Evolutionary conservation across 2,113 vertebrate species (phyloP).

Genomic region (Crocuta crocuta): DNA sequence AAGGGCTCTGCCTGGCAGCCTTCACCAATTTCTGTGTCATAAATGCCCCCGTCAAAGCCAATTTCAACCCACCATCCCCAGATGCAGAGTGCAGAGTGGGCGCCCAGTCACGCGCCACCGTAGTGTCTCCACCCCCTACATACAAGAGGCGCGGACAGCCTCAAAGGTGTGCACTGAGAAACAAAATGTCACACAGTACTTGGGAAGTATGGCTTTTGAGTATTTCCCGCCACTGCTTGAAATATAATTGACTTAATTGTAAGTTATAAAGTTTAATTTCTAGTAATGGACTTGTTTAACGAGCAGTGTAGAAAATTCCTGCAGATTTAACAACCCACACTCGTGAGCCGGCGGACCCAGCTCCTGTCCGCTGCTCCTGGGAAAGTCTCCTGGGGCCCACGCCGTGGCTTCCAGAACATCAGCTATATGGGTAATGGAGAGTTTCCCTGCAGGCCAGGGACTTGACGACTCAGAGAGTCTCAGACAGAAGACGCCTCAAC

Average conservation of each 20-base stretch:
- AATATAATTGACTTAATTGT: constrained; percentile 25
- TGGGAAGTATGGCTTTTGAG: not conserved
- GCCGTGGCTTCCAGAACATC: not conserved
- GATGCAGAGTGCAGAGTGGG: not conserved
- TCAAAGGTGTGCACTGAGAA: not conserved
- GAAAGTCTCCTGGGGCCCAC: not conserved
- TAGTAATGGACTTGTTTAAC: constrained; percentile 9
- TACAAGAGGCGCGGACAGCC: not conserved
- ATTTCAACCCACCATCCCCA: not conserved
- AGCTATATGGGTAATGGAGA: not conserved
- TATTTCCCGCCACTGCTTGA: not conserved
- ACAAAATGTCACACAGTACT: not conserved
- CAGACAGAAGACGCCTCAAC: not conserved
- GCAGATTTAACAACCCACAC: not conserved
- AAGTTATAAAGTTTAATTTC: constrained; percentile 32
- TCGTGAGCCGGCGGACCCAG: not conserved
- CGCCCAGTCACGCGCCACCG: not conserved
- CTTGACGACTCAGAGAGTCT: not conserved
- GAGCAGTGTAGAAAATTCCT: constrained; percentile 1
- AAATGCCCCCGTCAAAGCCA: not conserved
- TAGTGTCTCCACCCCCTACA: not conserved
- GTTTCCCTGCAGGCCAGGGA: not conserved
- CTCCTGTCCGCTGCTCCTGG: not conserved
- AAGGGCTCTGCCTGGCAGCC: not conserved
- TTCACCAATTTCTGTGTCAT: not conserved